Evolutionary conservation across 2,888 invertebrate genomes (phyloP), one percentile per base, ranked within the genome.

Genomic region (Augochlorella aurata): DNA sequence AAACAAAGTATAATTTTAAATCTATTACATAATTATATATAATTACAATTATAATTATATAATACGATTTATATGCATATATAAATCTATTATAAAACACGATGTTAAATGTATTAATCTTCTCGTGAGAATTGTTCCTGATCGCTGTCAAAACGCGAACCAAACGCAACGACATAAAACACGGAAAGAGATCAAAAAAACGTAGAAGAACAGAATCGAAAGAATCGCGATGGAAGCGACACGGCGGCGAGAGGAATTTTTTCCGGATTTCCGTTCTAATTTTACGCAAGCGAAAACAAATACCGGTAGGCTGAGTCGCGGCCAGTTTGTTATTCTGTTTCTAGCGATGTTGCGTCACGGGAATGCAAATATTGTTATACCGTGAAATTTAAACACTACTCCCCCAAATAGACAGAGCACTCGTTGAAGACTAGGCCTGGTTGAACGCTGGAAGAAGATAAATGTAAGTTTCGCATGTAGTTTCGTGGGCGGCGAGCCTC

Each of bases 401-500:
- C 84, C 69, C 80, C 85, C 74, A 79, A 87, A 85, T 74, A 79
- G 79, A 78, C 81, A 74, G 79, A 73, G 63, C 79, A 83, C 82
- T 78, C 85, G 76, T 61, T 75, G 85, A 88, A 89, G 91, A 90
- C 90, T 90, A 88, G 58, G 87, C 87, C 87, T 63, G 90, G 88
- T 88, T 89, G 89, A 88, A 88, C 89, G 88, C 78, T 81, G 85
- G 88, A 91, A 85, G 88, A 92, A 92, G 92, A 92, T 92, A 90
- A 92, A 92, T 92, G 92, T 88, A 90, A 88, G 90, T 83, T 89
- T 91, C 87, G 92, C 92, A 91, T 92, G 91, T 90, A 88, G 85
- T 85, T 89, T 67, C 65, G 38, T 61, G 61, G 72, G 74, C 52
- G 63, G 38, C 38, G 38, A 2, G 38, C 68, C 74, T 69, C 69